Evolutionary conservation across 2,113 vertebrate genomes (phyloP), one percentile per base, ranked within the genome.

Genomic region (Amblyopsis rosae): DNA sequence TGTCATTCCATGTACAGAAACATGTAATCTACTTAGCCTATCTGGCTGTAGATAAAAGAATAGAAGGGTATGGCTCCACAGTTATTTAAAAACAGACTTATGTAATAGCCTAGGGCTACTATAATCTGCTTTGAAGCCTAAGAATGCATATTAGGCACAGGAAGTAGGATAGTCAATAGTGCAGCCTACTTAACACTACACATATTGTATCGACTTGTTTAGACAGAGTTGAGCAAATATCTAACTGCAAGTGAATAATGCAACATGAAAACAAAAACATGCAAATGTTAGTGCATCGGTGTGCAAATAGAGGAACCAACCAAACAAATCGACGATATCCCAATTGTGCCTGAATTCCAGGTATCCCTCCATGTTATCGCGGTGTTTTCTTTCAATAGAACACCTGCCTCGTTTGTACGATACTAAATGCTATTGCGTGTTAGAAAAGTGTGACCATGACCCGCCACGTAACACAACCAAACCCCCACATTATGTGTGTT

Each of bases 81-180:
- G 16, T 61, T 62, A 35, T 56, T 83, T 65, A 65, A 70, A 62
- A 26, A 41, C 66, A 62, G 66, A 66, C 57, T 79, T 88, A 81
- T 57, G 73, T 88, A 88, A 87, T 6, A 4, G 12, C 3, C 12
- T 26, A 26, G 26, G 26, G 26, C 26, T 9, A 26, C 53, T 8
- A 35, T 3, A 45, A 61, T 46, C 35, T 41, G 35, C 35, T 41
- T 41, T 41, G 7, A 8, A 19, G 19, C 19, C 2, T 41, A 41
- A 46, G 35, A 41, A 46, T 61, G 53, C 7, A 60, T 6, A 17
- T 53, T 62, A 4, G 59, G 32, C 12, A 13, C 33, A 69, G 46
- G 19, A 15, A 8, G 10, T 33, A 15, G 12, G 51, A 10, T 2
- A 54, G 61, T 8, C 26, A 26, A 26, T 26, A 26, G 26, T 26